Conservation (phyloP, 2,113 vertebrate species). For the Corythornis vintsioides region DNA sequence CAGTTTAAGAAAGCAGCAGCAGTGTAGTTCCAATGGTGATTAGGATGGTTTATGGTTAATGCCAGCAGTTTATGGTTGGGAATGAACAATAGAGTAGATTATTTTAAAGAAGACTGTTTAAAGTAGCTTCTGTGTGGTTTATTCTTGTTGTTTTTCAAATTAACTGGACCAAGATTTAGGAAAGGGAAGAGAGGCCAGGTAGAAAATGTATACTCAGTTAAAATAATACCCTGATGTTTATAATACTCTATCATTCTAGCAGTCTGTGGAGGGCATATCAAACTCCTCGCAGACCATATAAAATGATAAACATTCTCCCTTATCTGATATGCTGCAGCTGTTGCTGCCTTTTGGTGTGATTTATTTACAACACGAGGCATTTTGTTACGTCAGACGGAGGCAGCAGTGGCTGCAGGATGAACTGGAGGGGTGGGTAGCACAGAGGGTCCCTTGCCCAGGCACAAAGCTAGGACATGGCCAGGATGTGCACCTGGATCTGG, state of each 20-base stretch:
- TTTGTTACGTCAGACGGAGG: neutral
- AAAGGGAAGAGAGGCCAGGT: neutral
- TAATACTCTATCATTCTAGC: neutral
- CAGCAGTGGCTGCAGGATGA: neutral
- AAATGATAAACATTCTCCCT: neutral
- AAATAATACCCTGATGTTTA: neutral
- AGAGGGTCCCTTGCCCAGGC: neutral
- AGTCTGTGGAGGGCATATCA: neutral
- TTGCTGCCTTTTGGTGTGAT: neutral
- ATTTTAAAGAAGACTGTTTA: neutral
- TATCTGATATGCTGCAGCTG: neutral
- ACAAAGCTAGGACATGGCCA: neutral
- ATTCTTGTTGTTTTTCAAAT: conserved; percentile 15
- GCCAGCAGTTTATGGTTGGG: neutral
- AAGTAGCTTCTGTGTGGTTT: neutral
- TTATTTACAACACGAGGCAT: neutral
- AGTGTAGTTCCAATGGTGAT: neutral
- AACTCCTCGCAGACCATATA: neutral
- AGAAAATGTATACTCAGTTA: conserved; percentile 2
- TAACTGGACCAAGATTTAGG: neutral
- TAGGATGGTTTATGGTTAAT: conserved; percentile 42
- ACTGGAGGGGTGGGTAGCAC: neutral
- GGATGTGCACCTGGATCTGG: neutral
- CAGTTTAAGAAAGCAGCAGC: neutral
- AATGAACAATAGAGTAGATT: neutral